phyloP scores from a whole-genome alignment of 2,888 invertebrate species.

The Rhingia campestris region DNA sequence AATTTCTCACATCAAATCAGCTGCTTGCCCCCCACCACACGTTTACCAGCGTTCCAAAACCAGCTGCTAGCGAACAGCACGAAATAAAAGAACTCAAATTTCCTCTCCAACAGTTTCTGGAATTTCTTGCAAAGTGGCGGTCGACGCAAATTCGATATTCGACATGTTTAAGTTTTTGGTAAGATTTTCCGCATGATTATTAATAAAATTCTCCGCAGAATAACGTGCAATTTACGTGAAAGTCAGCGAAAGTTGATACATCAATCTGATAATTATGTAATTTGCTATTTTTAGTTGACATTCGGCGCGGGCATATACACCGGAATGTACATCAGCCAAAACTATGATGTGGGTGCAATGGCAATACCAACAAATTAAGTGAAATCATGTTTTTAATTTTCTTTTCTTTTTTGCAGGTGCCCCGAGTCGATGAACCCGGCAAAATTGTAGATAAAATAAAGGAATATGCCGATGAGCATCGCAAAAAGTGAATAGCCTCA shows the following conservation, averaged over 20 bases:
- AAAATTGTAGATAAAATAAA: constrained; percentile 88
- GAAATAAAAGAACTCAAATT: constrained; percentile 4
- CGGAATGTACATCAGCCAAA: constrained; percentile 89
- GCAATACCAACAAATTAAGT: not conserved
- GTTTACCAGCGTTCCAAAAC: constrained; percentile 35
- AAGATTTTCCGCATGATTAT: constrained; percentile 62
- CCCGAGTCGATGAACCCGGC: constrained; percentile 92
- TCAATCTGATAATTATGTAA: constrained; percentile 62
- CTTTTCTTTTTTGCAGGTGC: constrained; percentile 85
- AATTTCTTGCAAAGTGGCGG: constrained; percentile 79
- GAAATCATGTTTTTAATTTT: constrained; percentile 36
- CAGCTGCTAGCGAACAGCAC: constrained; percentile 14
- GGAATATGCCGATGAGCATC: constrained; percentile 85
- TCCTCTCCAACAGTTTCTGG: constrained; percentile 73
- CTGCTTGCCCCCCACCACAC: constrained; percentile 4
- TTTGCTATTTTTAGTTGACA: constrained; percentile 84
- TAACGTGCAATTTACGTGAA: not conserved
- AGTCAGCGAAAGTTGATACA: constrained; percentile 1
- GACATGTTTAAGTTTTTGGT: constrained; percentile 82
- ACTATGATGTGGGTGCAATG: constrained; percentile 86
- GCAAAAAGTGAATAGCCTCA: constrained; percentile 83
- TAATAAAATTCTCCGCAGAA: too few relatives aligned
- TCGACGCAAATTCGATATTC: constrained; percentile 76
- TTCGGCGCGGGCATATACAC: constrained; percentile 88
- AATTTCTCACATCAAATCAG: constrained; percentile 34